Percentiles rank a stretch among this genome's conserved stretches.
These are phyloP conservation scores for Mizuhopecten yessoensis DNA, from an alignment of 1,140 invertebrate genomes.

Conservation along the genomic window DNA sequence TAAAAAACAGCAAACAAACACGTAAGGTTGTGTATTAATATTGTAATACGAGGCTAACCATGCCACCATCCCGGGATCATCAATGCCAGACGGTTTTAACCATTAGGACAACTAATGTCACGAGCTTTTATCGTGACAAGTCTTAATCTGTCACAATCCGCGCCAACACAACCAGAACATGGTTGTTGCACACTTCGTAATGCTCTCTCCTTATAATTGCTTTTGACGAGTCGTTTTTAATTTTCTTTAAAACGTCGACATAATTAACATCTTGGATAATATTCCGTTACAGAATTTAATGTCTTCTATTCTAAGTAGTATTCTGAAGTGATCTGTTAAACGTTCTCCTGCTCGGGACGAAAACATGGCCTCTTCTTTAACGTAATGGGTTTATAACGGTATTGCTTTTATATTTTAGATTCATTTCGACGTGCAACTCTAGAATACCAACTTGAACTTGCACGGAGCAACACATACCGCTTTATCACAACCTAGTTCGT, in stretches of 20 bases:
- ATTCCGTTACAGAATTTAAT: neutral
- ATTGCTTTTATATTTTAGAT: too few relatives aligned
- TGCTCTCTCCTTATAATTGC: neutral
- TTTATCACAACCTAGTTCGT: too few relatives aligned
- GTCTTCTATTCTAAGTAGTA: neutral
- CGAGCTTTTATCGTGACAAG: neutral
- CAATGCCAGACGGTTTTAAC: neutral
- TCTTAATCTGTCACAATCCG: neutral
- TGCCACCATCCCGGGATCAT: neutral
- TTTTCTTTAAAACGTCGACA: neutral
- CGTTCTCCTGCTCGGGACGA: neutral
- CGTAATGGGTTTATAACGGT: too few relatives aligned
- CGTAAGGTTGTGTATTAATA: neutral
- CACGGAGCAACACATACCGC: too few relatives aligned
- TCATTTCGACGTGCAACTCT: too few relatives aligned
- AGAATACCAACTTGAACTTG: too few relatives aligned
- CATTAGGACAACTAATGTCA: slow-evolving; percentile 1
- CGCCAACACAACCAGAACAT: neutral
- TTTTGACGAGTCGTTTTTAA: neutral
- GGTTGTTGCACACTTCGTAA: neutral
- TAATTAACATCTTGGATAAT: neutral
- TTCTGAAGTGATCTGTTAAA: neutral
- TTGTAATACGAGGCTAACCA: neutral
- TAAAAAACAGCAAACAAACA: too few relatives aligned
- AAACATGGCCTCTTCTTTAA: neutral